These are phyloP conservation scores for Arbacia lixula DNA, from an alignment of 53 echinoderm and acorn worm species.

Conservation along the genomic window DNA sequence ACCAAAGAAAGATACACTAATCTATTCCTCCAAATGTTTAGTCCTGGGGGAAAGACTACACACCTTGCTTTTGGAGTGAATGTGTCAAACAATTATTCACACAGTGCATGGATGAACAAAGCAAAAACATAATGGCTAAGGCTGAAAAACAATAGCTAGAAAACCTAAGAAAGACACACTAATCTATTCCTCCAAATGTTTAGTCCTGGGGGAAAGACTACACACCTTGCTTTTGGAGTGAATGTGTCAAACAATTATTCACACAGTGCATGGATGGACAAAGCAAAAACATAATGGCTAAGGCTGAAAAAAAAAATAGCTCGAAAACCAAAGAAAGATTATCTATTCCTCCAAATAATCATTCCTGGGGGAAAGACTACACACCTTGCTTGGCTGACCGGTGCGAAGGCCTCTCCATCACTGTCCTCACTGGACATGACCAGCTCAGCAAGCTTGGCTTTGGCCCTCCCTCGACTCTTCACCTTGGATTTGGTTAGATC, in stretches of 20 bases:
- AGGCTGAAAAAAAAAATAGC: neutral
- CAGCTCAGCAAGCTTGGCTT: slow-evolving; percentile 40
- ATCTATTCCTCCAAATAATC: no score
- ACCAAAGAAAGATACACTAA: neutral
- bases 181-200: no score
- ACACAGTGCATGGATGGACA: neutral
- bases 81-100: no score
- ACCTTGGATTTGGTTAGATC: slow-evolving; percentile 30
- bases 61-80: no score
- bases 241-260: no score
- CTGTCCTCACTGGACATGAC: slow-evolving; percentile 43
- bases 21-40: no score
- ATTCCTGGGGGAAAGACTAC: no score
- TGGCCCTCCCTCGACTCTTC: slow-evolving; percentile 7
- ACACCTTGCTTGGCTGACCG: neutral
- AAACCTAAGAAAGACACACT: no score
- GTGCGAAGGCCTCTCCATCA: slow-evolving; percentile 6
- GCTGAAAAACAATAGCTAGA: neutral
- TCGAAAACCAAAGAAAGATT: no score
- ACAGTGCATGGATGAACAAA: neutral
- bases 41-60: no score
- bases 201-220: no score
- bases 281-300: neutral
- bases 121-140: neutral
- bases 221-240: no score